Conservation (phyloP, 1,140 invertebrate species). For the Drosophila bocqueti region DNA sequence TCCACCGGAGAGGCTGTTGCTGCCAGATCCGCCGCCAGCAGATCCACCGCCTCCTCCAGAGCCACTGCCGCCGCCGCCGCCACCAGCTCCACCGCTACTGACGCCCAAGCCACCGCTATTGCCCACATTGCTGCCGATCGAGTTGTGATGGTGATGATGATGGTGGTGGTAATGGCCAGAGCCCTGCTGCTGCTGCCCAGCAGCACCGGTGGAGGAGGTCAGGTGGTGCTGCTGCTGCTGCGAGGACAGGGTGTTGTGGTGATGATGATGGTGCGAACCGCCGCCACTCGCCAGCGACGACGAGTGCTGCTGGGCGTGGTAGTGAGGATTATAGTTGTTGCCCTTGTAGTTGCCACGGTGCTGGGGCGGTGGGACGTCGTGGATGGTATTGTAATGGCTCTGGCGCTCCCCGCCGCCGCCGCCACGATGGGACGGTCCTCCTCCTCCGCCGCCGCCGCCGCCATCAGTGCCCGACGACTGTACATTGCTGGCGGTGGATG, state of each 20-base stretch:
- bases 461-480: slow-evolving; percentile 49
- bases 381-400: slow-evolving; percentile 55
- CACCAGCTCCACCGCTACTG: slow-evolving; percentile 41
- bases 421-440: slow-evolving; percentile 52
- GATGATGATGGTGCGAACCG: slow-evolving; percentile 67
- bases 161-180: slow-evolving; percentile 61
- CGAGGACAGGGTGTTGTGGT: slow-evolving; percentile 53
- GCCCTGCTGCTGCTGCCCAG: slow-evolving; percentile 61
- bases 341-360: slow-evolving; percentile 83
- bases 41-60: slow-evolving; percentile 25
- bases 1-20: slow-evolving; percentile 38
- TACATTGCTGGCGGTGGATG: slow-evolving; percentile 58
- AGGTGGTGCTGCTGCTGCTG: slow-evolving; percentile 67
- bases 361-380: slow-evolving; percentile 62
- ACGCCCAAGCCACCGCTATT: slow-evolving; percentile 63
- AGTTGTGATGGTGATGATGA: slow-evolving; percentile 70
- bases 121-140: slow-evolving; percentile 73
- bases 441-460: slow-evolving; percentile 1
- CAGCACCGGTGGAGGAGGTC: slow-evolving; percentile 27
- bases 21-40: slow-evolving; percentile 36
- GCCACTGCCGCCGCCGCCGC: slow-evolving; percentile 18
- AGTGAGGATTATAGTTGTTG: slow-evolving; percentile 83
- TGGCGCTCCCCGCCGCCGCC: slow-evolving; percentile 53
- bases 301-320: slow-evolving; percentile 64
- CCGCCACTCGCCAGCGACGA: slow-evolving; percentile 56